phyloP scores from a whole-genome alignment of 2,113 vertebrate genomes.

The Rutilus rutilus region DNA sequence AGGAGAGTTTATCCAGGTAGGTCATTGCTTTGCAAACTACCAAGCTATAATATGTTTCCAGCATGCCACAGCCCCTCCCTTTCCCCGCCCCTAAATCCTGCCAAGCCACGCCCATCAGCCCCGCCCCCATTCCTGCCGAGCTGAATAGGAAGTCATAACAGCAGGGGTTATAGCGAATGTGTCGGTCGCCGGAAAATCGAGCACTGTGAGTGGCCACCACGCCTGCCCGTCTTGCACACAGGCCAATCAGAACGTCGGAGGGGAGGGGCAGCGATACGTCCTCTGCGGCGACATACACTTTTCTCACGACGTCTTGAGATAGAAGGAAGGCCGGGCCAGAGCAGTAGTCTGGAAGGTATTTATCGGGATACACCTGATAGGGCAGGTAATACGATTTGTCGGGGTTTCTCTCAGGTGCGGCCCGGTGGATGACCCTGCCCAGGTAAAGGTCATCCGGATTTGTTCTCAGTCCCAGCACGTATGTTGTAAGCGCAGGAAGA shows the following conservation, averaged over 20 bases:
- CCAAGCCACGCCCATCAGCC: constrained; percentile 80
- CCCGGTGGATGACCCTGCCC: constrained; percentile 82
- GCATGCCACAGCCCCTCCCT: constrained; percentile 74
- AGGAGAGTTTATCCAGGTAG: constrained; percentile 83
- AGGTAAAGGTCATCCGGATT: constrained; percentile 84
- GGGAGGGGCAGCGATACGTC: constrained; percentile 65
- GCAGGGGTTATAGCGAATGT: constrained; percentile 87
- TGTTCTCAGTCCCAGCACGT: constrained; percentile 80
- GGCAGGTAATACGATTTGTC: constrained; percentile 75
- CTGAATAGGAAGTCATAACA: constrained; percentile 92
- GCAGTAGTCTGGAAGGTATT: constrained; percentile 87
- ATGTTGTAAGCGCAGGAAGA: constrained; percentile 75
- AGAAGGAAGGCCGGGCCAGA: constrained; percentile 79
- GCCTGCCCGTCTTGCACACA: constrained; percentile 83
- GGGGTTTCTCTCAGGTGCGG: constrained; percentile 77
- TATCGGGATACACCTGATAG: constrained; percentile 71
- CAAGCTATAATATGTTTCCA: constrained; percentile 87
- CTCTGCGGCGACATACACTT: constrained; percentile 80
- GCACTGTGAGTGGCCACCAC: constrained; percentile 85
- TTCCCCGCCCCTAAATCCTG: constrained; percentile 74
- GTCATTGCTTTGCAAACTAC: constrained; percentile 87
- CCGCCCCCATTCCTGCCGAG: constrained; percentile 72
- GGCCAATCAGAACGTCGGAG: constrained; percentile 82
- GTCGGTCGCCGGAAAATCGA: constrained; percentile 84
- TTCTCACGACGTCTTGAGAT: constrained; percentile 86